phyloP scores from a whole-genome alignment of 2,888 invertebrate species.

The Cataglyphis altisquamis region DNA sequence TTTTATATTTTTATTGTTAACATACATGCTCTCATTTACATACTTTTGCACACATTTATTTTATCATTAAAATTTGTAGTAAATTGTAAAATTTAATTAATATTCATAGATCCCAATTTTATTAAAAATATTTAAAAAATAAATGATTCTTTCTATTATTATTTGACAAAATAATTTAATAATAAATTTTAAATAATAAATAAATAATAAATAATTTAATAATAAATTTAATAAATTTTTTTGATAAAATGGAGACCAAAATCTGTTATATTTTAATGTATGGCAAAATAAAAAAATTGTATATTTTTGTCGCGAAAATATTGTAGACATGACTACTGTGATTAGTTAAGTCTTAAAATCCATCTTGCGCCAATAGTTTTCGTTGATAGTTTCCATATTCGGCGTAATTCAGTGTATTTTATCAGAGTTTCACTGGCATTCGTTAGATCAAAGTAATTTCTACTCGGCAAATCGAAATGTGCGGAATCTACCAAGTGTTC shows the following conservation, averaged over 20 bases:
- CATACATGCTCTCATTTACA: neutral
- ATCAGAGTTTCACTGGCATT: conserved; percentile 25
- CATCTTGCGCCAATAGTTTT: neutral
- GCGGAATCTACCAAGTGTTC: conserved; percentile 36
- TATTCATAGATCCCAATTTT: neutral
- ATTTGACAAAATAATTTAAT: no score
- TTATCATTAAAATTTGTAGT: neutral
- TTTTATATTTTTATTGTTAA: neutral
- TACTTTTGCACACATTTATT: neutral
- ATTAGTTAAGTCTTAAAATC: neutral
- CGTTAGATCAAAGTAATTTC: conserved; percentile 45
- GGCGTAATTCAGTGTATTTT: neutral
- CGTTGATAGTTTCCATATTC: neutral
- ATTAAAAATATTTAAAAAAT: neutral
- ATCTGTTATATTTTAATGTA: neutral
- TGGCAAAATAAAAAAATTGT: neutral
- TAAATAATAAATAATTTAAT: no score
- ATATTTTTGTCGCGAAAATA: neutral
- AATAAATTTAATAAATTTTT: neutral
- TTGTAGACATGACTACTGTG: neutral
- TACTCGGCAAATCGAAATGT: conserved; percentile 44
- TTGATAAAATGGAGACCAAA: neutral
- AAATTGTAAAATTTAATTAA: neutral
- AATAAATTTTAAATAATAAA: no score
- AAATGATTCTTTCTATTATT: neutral